phyloP scores from a whole-genome alignment of 2,888 invertebrate genomes.

The Nezara viridula region DNA sequence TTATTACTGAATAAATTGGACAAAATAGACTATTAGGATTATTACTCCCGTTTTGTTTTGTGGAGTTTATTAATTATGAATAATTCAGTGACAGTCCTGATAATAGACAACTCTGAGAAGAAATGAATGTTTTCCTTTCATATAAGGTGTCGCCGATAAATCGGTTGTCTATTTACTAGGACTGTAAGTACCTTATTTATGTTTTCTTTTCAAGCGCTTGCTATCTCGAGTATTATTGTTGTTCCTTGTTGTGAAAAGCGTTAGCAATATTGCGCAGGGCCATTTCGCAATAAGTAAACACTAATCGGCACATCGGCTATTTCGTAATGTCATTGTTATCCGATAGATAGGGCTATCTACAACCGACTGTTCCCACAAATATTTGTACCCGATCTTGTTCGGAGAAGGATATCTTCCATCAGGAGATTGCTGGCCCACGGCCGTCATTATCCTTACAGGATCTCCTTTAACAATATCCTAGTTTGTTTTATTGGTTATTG shows the following conservation, averaged over 20 bases:
- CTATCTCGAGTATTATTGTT: background rate
- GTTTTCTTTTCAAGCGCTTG: background rate
- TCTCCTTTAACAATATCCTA: constrained; percentile 22
- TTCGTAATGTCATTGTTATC: constrained; percentile 6
- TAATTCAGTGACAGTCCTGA: no score
- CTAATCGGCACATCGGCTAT: constrained; percentile 16
- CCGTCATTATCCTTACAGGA: background rate
- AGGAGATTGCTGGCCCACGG: background rate
- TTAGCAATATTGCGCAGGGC: background rate
- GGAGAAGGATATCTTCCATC: background rate
- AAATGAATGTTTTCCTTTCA: no score
- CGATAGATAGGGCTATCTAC: constrained; percentile 19
- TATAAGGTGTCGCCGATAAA: no score
- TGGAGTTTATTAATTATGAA: no score
- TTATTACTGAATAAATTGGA: no score
- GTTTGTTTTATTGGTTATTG: constrained; percentile 38
- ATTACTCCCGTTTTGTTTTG: no score
- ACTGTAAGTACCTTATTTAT: no score
- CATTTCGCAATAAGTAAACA: background rate
- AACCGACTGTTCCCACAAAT: background rate
- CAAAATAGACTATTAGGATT: no score
- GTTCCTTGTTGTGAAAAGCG: background rate
- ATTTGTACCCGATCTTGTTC: background rate
- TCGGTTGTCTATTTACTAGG: no score
- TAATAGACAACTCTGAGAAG: no score